Percentiles rank a stretch among this genome's conserved stretches.
Conservation (phyloP, 2,797 vertebrate genomes). For the Ceyx erithaca region DNA sequence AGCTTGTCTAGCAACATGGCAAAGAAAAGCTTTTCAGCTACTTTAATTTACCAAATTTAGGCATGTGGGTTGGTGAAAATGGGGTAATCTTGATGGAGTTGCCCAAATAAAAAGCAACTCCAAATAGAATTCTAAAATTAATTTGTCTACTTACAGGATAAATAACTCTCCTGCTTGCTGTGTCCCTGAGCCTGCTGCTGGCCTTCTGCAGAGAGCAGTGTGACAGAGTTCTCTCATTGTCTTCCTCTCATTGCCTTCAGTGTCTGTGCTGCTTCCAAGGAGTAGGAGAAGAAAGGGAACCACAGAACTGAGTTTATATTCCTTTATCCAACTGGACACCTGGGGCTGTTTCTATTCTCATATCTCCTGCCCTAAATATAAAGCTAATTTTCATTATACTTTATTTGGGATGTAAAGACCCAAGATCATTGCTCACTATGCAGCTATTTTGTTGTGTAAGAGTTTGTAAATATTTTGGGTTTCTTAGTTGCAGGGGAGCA, state of each 20-base stretch:
- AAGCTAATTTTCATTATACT: neutral
- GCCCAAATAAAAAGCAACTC: neutral
- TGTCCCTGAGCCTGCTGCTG: neutral
- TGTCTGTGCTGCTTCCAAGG: neutral
- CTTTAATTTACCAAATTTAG: neutral
- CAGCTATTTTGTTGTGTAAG: constrained; percentile 20
- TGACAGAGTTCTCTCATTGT: neutral
- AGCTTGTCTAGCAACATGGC: neutral
- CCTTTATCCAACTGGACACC: neutral
- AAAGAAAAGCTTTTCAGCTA: neutral
- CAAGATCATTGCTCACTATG: neutral
- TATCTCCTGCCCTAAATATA: constrained; percentile 1
- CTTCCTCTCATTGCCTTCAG: neutral
- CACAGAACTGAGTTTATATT: neutral
- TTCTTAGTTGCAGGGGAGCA: constrained; percentile 18
- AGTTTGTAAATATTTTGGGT: constrained; percentile 15
- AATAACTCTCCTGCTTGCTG: neutral
- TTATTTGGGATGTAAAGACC: neutral
- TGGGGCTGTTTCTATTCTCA: neutral
- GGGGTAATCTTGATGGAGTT: neutral
- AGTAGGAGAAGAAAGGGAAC: neutral
- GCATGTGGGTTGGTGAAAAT: neutral
- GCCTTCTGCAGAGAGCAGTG: too few relatives aligned
- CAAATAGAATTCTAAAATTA: neutral
- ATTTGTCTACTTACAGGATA: neutral